Evolutionary conservation across 2,113 vertebrate species (phyloP), one percentile per base, ranked within the genome.

Genomic region (Dissostichus mawsoni): DNA sequence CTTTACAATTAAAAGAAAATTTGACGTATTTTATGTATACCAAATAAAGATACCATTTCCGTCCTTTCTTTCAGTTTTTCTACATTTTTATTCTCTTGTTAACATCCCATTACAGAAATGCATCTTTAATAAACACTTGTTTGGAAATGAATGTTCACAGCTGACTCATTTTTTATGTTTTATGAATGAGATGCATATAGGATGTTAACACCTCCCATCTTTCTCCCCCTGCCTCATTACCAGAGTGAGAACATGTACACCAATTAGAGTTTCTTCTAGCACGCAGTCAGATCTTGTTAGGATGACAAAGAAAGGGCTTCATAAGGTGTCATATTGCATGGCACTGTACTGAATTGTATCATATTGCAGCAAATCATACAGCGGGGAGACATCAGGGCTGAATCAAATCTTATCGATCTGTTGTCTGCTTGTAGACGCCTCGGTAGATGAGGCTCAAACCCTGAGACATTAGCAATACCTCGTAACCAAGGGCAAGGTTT

Each of bases 321-420:
- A 51, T 47, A 69, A 20, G 20, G 20, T 20, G 20, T 1, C 20
- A 57, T 11, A 18, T 86, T 83, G 66, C 80, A 64, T 78, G 51
- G 58, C 47, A 53, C 62, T 58, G 50, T 58, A 12, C 61, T 56
- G 57, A 69, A 59, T 10, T 61, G 75, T 74, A 81, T 81, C 58
- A 76, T 77, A 78, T 58, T 76, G 67, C 71, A 45, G 8, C 33
- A 33, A 23, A 66, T 76, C 23, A 76, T 14, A 13, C 70, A 57
- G 61, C 53, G 58, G 69, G 33, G 52, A 78, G 76, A 73, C 70
- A 76, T 74, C 52, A 48, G 25, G 62, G 57, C 69, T 68, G 74
- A 86, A 82, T 86, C 80, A 76, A 81, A 83, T 73, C 12, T 4
- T 63, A 85, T 88, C 41, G 71, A 82, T 86, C 69, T 82, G 83